phyloP scores from a whole-genome alignment of 2,888 invertebrate species.

The Heteromurus nitidus region DNA sequence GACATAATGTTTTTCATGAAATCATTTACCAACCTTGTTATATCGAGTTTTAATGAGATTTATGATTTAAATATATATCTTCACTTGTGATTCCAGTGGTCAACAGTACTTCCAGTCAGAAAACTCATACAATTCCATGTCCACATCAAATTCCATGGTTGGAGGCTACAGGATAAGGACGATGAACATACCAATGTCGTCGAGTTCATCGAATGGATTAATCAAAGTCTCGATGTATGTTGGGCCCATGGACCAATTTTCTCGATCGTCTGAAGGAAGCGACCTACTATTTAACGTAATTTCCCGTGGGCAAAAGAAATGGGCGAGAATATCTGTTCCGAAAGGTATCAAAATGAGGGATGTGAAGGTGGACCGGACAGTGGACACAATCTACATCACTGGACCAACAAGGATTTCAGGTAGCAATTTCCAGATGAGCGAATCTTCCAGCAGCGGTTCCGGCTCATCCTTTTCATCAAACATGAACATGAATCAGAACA shows the following conservation, averaged over 20 bases:
- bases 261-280: too few relatives aligned
- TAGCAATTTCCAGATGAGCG: background rate
- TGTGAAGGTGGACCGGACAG: conserved; percentile 47
- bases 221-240: conserved; percentile 30
- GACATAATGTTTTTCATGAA: background rate
- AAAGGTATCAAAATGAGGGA: conserved; percentile 35
- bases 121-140: conserved; percentile 8
- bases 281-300: too few relatives aligned
- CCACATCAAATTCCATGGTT: conserved; percentile 25
- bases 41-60: too few relatives aligned
- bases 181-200: conserved; percentile 17
- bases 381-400: conserved; percentile 35
- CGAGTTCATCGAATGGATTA: conserved; percentile 38
- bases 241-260: conserved; percentile 20
- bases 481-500: background rate
- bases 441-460: background rate
- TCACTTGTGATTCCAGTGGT: too few relatives aligned
- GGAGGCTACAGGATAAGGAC: conserved; percentile 58
- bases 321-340: conserved; percentile 42
- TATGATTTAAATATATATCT: too few relatives aligned
- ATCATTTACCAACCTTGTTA: too few relatives aligned
- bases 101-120: too few relatives aligned
- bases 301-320: conserved; percentile 27
- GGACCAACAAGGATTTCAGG: conserved; percentile 28
- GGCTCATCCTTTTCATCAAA: background rate